Evolutionary conservation across 2,888 invertebrate species (phyloP).

Genomic region (Bursaphelenchus okinawaensis): DNA sequence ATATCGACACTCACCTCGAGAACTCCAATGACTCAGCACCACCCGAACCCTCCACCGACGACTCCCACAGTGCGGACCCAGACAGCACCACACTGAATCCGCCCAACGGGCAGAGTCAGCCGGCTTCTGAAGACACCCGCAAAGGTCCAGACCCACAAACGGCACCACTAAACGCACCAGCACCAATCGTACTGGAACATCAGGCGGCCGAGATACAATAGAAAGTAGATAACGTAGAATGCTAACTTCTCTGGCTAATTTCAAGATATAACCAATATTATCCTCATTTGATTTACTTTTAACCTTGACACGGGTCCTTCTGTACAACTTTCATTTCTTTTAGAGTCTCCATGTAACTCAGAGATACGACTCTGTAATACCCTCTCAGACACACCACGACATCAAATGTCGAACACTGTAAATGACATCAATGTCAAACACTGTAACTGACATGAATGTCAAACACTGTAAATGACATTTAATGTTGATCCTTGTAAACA

Average conservation of each 20-base stretch:
- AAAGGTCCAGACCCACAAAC: not conserved
- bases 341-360: not conserved
- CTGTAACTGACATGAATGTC: too few species aligned
- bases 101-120: not conserved
- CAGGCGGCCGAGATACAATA: not conserved
- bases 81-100: not conserved
- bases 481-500: too few species aligned
- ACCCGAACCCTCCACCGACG: not conserved
- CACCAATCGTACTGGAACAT: not conserved
- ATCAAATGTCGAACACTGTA: too few species aligned
- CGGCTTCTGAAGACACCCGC: too few species aligned
- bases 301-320: not conserved
- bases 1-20: too few species aligned
- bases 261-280: not conserved
- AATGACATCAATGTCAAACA: too few species aligned
- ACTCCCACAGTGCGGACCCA: not conserved
- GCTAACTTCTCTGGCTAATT: not conserved
- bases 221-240: not conserved
- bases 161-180: not conserved
- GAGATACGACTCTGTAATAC: too few species aligned
- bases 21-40: not conserved
- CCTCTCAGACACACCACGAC: too few species aligned
- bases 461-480: too few species aligned
- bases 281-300: not conserved
- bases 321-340: not conserved